phyloP scores from a whole-genome alignment of 2,888 invertebrate species.

The Chelonus formosanus region DNA sequence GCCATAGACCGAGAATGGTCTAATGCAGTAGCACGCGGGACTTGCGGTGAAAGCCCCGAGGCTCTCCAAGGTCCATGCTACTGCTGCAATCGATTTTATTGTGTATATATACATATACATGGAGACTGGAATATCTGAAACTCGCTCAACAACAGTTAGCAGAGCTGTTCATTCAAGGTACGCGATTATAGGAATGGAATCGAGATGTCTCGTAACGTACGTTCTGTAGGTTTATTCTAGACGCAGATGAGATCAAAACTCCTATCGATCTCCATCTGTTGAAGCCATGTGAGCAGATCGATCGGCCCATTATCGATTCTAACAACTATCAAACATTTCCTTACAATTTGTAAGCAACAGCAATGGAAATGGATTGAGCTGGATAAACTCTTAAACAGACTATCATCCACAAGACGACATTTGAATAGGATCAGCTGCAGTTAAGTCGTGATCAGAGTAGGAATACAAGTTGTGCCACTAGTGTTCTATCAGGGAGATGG shows the following conservation, averaged over 20 bases:
- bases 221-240: slow-evolving; percentile 10
- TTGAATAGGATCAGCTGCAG: slow-evolving; percentile 22
- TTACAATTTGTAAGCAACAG: slow-evolving; percentile 26
- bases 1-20: slow-evolving; percentile 36
- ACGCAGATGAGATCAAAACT: slow-evolving; percentile 7
- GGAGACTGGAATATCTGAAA: slow-evolving; percentile 4
- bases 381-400: background rate
- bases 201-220: slow-evolving; percentile 7
- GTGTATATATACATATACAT: slow-evolving; percentile 3
- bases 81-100: slow-evolving; percentile 10
- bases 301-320: background rate
- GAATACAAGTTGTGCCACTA: background rate
- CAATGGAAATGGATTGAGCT: background rate
- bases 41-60: slow-evolving; percentile 53
- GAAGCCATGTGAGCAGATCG: background rate
- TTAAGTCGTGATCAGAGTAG: slow-evolving; percentile 20
- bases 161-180: slow-evolving; percentile 21
- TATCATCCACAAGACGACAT: slow-evolving; percentile 1
- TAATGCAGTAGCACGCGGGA: slow-evolving; percentile 6
- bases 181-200: background rate
- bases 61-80: slow-evolving; percentile 49
- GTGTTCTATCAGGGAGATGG: background rate
- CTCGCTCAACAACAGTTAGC: slow-evolving; percentile 17
- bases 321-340: slow-evolving; percentile 14
- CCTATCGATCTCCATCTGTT: slow-evolving; percentile 5